Evolutionary conservation across 2,113 vertebrate species (phyloP), one percentile per base, ranked within the genome.

Genomic region (Odontesthes bonariensis): DNA sequence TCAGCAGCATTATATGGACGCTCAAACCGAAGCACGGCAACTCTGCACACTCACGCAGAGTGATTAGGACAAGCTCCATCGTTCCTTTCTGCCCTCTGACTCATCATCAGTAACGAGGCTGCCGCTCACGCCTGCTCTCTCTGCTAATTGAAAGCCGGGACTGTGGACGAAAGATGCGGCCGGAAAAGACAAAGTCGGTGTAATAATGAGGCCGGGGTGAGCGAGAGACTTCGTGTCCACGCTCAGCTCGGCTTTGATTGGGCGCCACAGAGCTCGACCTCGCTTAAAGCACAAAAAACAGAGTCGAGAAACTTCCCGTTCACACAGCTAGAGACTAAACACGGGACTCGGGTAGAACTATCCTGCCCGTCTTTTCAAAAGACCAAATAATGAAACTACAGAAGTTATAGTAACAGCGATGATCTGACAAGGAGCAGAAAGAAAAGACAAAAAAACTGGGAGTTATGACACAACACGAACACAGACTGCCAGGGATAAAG

Each of bases 101-200:
- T 82, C 85, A 79, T 76, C 68, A 35, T 46, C 58, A 35, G 51
- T 69, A 79, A 79, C 60, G 77, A 81, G 69, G 22, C 64, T 22
- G 68, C 67, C 44, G 10, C 54, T 78, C 70, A 23, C 0, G 23
- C 32, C 73, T 49, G 65, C 60, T 33, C 66, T 61, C 14, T 31
- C 52, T 1, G 19, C 31, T 78, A 78, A 78, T 55, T 78, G 66
- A 81, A 81, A 68, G 74, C 53, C 17, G 23, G 0, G 11, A 22
- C 53, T 64, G 52, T 12, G 70, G 77, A 77, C 65, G 72, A 46
- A n/a, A 65, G 83, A 60, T 69, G 19, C 10, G 47, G 65, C 66
- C 35, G 47, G 27, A 67, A 20, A 55, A 59, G 57, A 82, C 67
- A 67, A 58, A 73, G 79, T 64, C 53, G 0, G 59, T 8, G 10